Evolutionary conservation across 2,888 invertebrate genomes (phyloP), one percentile per base, ranked within the genome.

Genomic region (Trichogramma dendrolimi): DNA sequence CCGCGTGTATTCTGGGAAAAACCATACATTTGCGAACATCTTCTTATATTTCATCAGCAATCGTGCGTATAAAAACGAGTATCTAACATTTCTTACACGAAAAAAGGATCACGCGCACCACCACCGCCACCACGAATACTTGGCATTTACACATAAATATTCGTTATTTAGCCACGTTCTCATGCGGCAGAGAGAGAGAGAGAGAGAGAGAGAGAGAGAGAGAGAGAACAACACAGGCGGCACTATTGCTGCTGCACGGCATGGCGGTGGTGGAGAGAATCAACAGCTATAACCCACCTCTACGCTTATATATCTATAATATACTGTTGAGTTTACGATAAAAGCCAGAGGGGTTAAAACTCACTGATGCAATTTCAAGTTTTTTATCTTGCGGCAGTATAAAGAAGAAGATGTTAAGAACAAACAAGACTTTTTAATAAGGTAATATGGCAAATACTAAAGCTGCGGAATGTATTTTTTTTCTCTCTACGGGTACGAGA

Each of bases 301-400:
- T 27, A 1, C 27, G 27, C 27, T 27, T 27, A 27, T 27, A 27
- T 27, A 27, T 27, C 27, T 27, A 27, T 27, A 27, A 27, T 62
- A 50, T 46, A 43, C 41, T 38, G 7, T 27, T 44, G 52, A 60
- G 63, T 63, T 60, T 60, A 63, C 63, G 60, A 63, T 60, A 63
- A 60, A 57, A 60, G 61, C 52, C 14, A 48, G 6, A 48, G 48
- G 11, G 27, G 49, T 60, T 43, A 43, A 53, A 60, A 63, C 49
- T 60, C 52, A 44, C 63, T 57, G 60, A 63, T 63, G 60, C 60
- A 60, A 63, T 63, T 63, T 60, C 56, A 63, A 63, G 56, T 63
- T 63, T 63, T 60, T 53, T 14, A 60, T 49, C 56, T 57, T 54
- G 43, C 49, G 56, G 53, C 63, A 50, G 57, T 43, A 27, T 54